These are phyloP conservation scores for Lathronympha strigana DNA, from an alignment of 2,888 invertebrate genomes.

Conservation along the genomic window DNA sequence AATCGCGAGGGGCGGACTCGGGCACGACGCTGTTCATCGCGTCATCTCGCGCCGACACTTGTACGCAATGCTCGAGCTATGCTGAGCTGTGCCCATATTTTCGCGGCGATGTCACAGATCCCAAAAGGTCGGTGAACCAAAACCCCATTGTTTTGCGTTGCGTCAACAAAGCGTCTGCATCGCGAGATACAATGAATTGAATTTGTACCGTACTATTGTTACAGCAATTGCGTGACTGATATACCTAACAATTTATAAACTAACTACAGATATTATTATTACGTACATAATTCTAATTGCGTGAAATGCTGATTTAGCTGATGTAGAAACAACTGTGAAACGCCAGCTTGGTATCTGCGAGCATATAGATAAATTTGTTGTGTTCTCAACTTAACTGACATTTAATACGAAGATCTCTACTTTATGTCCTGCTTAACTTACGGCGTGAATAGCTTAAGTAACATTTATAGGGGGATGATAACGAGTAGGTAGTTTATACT, in stretches of 20 bases:
- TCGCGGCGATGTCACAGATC: conserved; percentile 79
- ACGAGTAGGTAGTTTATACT: not conserved
- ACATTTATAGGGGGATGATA: not conserved
- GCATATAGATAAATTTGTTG: conserved; percentile 22
- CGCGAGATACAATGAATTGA: conserved; percentile 71
- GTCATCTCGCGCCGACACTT: conserved; percentile 57
- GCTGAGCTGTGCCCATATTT: conserved; percentile 74
- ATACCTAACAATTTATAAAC: conserved; percentile 54
- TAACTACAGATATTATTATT: conserved; percentile 39
- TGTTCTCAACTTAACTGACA: conserved; percentile 25
- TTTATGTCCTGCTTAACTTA: conserved; percentile 18
- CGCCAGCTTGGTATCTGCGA: conserved; percentile 17
- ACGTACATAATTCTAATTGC: conserved; percentile 53
- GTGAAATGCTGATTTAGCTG: conserved; percentile 41
- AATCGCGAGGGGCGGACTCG: conserved; percentile 72
- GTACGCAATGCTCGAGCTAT: conserved; percentile 62
- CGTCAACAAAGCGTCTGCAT: conserved; percentile 80
- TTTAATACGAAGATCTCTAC: conserved; percentile 17
- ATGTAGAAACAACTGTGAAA: conserved; percentile 34
- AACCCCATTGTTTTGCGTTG: conserved; percentile 80
- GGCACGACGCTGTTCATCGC: conserved; percentile 74
- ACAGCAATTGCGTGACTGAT: conserved; percentile 69
- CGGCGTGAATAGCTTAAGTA: not conserved
- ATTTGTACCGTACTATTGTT: conserved; percentile 75
- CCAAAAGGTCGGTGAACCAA: conserved; percentile 79